phyloP scores from a whole-genome alignment of 2,888 invertebrate species.

The Thecocarcelia acutangulata region DNA sequence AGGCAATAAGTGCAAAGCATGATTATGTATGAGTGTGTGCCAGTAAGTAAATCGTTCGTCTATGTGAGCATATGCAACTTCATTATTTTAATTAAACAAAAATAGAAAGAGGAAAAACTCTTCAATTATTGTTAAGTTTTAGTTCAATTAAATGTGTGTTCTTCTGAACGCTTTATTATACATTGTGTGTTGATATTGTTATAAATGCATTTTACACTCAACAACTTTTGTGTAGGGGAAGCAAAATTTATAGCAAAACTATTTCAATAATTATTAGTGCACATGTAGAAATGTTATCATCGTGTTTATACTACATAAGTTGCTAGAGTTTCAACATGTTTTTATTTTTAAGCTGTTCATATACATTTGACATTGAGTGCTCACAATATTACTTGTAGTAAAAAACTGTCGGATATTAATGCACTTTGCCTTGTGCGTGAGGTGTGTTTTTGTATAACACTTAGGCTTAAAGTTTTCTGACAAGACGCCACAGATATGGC shows the following conservation, averaged over 20 bases:
- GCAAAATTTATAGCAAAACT: neutral
- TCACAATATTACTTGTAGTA: no score
- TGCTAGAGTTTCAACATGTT: no score
- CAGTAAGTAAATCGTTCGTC: neutral
- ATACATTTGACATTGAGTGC: no score
- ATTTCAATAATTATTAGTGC: no score
- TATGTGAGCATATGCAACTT: conserved; percentile 52
- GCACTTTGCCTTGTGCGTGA: no score
- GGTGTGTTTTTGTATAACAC: no score
- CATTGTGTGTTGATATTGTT: neutral
- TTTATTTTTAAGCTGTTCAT: no score
- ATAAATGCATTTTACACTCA: neutral
- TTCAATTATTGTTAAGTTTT: conserved; percentile 43
- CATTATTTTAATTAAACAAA: conserved; percentile 63
- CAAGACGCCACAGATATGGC: no score
- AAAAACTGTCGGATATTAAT: no score
- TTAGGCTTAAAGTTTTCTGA: no score
- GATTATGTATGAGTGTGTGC: neutral
- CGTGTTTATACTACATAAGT: no score
- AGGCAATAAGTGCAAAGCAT: neutral
- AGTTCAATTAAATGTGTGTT: conserved; percentile 23
- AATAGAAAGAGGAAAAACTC: conserved; percentile 16
- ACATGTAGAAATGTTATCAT: no score
- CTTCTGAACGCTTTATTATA: conserved; percentile 2
- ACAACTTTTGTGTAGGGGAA: neutral